A percentile compares a stretch with the other conserved stretches of the same genome.
These are phyloP conservation scores for Endotricha flammealis DNA, from an alignment of 2,888 invertebrate genomes.

Conservation along the genomic window DNA sequence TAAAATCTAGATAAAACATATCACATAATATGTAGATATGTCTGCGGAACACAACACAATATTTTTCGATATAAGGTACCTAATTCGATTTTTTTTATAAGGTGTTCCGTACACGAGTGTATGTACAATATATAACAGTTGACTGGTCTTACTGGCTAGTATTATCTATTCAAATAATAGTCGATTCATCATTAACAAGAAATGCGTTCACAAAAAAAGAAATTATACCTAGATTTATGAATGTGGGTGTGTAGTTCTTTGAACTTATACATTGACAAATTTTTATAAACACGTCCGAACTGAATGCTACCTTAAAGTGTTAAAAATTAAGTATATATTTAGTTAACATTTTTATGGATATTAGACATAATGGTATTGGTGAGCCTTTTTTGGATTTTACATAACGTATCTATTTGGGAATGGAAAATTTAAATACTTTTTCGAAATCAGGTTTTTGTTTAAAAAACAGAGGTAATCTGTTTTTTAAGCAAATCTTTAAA, in stretches of 20 bases:
- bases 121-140: constrained; percentile 22
- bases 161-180: constrained; percentile 44
- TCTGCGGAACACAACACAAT: no score
- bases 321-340: neutral
- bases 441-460: neutral
- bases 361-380: no score
- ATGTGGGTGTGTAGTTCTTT: constrained; percentile 58
- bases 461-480: no score
- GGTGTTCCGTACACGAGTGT: constrained; percentile 4
- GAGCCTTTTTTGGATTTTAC: no score
- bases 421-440: neutral
- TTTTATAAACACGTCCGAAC: constrained; percentile 10
- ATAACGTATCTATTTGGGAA: no score
- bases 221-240: constrained; percentile 31
- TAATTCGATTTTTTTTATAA: constrained; percentile 13
- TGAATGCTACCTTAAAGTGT: constrained; percentile 7
- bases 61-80: no score
- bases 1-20: no score
- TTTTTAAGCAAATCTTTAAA: no score
- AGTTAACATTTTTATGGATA: no score
- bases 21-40: no score
- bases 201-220: constrained; percentile 52
- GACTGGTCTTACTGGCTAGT: constrained; percentile 34
- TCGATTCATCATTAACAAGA: constrained; percentile 59
- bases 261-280: constrained; percentile 39